Conservation (phyloP, 1,140 invertebrate species). For the Zaprionus ghesquierei region DNA sequence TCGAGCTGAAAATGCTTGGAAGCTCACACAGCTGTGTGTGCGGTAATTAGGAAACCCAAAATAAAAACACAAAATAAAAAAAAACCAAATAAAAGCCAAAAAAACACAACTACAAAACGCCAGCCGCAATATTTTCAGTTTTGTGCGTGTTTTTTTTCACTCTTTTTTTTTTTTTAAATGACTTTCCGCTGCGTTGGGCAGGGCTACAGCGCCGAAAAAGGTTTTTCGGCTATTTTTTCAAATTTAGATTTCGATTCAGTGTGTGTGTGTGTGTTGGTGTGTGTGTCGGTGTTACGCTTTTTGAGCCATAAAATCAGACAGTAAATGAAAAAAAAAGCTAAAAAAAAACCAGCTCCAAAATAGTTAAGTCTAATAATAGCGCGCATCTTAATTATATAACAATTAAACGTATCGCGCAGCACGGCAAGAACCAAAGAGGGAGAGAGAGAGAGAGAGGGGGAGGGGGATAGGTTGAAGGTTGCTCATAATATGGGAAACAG, state of each 20-base stretch:
- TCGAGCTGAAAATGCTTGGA: conserved; percentile 20
- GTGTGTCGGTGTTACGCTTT: conserved; percentile 68
- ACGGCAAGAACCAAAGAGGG: conserved; percentile 6
- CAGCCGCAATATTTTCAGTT: conserved; percentile 8
- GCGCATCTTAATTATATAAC: conserved; percentile 77
- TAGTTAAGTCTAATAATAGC: conserved; percentile 77
- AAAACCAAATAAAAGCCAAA: neutral
- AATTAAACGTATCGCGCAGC: conserved; percentile 65
- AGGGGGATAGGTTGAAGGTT: conserved; percentile 40
- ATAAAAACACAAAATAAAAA: conserved; percentile 11
- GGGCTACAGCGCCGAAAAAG: conserved; percentile 25
- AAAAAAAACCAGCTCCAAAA: conserved; percentile 44
- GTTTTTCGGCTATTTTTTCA: conserved; percentile 18
- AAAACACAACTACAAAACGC: neutral
- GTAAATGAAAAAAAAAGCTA: conserved; percentile 46
- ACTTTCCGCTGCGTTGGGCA: conserved; percentile 75
- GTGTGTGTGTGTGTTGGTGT: neutral
- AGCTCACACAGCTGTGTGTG: conserved; percentile 31
- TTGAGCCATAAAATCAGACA: conserved; percentile 73
- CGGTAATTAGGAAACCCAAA: conserved; percentile 41
- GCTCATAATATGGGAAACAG: conserved; percentile 51
- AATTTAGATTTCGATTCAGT: conserved; percentile 32
- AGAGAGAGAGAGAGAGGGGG: neutral
- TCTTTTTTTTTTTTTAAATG: conserved; percentile 49
- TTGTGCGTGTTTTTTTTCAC: conserved; percentile 4